Evolutionary conservation across 53 echinoderm and acorn worm genomes (phyloP).

Genomic region (Temnopleurus reevesii): DNA sequence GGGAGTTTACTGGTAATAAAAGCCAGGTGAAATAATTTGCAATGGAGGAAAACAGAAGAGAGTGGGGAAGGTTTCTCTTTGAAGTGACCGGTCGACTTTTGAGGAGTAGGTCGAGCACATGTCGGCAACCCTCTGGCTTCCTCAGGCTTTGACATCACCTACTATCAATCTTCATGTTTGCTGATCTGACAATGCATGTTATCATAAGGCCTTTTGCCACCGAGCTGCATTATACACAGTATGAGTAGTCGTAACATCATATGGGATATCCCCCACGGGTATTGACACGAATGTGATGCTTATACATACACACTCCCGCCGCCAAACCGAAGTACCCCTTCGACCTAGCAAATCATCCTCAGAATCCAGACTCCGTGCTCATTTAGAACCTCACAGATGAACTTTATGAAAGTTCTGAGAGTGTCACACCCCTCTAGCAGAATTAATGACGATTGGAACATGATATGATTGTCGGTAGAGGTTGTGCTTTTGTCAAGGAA

Average conservation of each 20-base stretch:
- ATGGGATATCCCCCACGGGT: slow-evolving; percentile 7
- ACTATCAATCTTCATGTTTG: slow-evolving; percentile 15
- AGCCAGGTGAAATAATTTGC: slow-evolving; percentile 43
- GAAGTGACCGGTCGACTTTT: slow-evolving; percentile 27
- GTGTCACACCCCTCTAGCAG: slow-evolving; percentile 34
- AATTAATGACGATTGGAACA: slow-evolving; percentile 35
- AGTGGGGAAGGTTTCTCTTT: not conserved
- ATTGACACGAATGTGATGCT: slow-evolving; percentile 39
- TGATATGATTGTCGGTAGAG: slow-evolving; percentile 38
- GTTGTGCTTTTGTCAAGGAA: not conserved
- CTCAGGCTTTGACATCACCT: not conserved
- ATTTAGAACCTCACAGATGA: not conserved
- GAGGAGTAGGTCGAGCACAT: slow-evolving; percentile 24
- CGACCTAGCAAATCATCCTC: not conserved
- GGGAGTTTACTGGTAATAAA: slow-evolving; percentile 4
- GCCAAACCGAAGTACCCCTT: too few species aligned
- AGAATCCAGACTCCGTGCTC: slow-evolving; percentile 20
- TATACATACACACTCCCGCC: not conserved
- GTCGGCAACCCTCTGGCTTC: slow-evolving; percentile 28
- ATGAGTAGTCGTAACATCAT: slow-evolving; percentile 14
- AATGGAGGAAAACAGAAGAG: not conserved
- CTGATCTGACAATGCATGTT: slow-evolving; percentile 44
- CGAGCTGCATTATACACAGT: not conserved
- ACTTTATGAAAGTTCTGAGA: not conserved
- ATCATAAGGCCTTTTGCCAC: slow-evolving; percentile 3